Evolutionary conservation across 1,140 invertebrate species (phyloP), one percentile per base, ranked within the genome.

Genomic region (Drosophila funebris): DNA sequence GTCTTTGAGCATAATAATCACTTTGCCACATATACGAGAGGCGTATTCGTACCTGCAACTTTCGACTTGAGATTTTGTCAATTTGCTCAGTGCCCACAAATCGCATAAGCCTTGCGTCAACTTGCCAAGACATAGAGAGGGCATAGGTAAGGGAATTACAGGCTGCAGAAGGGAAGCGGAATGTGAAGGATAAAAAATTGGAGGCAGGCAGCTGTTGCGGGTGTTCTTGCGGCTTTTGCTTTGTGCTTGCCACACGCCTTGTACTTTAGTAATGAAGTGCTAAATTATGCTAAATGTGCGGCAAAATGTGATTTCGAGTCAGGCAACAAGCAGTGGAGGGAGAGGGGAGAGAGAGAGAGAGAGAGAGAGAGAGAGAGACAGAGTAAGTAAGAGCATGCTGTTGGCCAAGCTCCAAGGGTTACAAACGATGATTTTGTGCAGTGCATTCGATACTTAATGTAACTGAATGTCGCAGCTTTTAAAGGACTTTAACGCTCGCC

Each of bases 281-380:
- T 87, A 87, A 87, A 87, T 85, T 81, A 87, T 87, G 82, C 82
- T 87, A 81, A 87, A 81, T 82, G 82, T 81, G 63, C 44, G 81
- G 57, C 76, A 64, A 85, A 84, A 84, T 70, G 68, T 77, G 78
- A 87, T 81, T 84, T 76, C 44, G 5, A 48, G 22, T 48, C 24
- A n/a, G 37, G 22, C 61, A 8, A 50, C n/a, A 1, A 5, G 2
- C 44, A 33, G 44, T 20, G 13, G 22, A 13, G 18, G 7, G 8
- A 18, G 1, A 16, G 24, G 8, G 24, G 27, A 18, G 8, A 41
- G 39, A 7, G 1, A 16, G 39, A 8, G 0, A 9, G 24, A 31
- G 29, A 1, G 29, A 31, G 39, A 7, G 1, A 16, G 39, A 8
- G 1, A 13, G 8, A 13, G 33, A 1, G 8, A 36, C 24, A 11